Evolutionary conservation across 2,888 invertebrate species (phyloP).

Genomic region (Macrosoma leucophasiata): DNA sequence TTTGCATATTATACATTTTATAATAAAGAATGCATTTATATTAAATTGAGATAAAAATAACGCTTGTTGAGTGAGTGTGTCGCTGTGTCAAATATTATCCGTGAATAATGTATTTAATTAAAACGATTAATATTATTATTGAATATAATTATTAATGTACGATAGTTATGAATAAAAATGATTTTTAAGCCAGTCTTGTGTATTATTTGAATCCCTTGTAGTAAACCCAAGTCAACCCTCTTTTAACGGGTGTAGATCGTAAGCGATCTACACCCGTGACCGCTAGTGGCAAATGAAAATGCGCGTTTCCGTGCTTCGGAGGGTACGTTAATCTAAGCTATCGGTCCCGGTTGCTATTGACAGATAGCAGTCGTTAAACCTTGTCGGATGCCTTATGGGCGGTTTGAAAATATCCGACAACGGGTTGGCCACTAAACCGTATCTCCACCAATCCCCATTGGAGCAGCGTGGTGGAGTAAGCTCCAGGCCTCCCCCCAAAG

Average conservation of each 20-base stretch:
- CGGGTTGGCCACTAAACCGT: too few species aligned
- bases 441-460: too few species aligned
- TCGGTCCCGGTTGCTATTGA: too few species aligned
- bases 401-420: too few species aligned
- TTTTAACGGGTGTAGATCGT: too few species aligned
- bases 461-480: too few species aligned
- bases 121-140: slow-evolving; percentile 62
- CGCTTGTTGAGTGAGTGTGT: slow-evolving; percentile 47
- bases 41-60: slow-evolving; percentile 42
- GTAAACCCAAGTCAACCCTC: background rate
- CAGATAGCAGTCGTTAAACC: too few species aligned
- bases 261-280: background rate
- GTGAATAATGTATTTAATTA: slow-evolving; percentile 58
- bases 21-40: slow-evolving; percentile 50
- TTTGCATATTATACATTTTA: slow-evolving; percentile 8
- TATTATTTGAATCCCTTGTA: slow-evolving; percentile 26
- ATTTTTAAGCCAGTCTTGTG: slow-evolving; percentile 61
- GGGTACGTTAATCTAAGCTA: too few species aligned
- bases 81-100: slow-evolving; percentile 52
- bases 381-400: too few species aligned
- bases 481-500: too few species aligned
- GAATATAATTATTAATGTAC: slow-evolving; percentile 66
- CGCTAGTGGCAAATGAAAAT: too few species aligned
- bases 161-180: slow-evolving; percentile 72
- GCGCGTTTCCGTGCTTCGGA: too few species aligned